Evolutionary conservation across 2,888 invertebrate species (phyloP).

Genomic region (Scaptomyza tumidula): DNA sequence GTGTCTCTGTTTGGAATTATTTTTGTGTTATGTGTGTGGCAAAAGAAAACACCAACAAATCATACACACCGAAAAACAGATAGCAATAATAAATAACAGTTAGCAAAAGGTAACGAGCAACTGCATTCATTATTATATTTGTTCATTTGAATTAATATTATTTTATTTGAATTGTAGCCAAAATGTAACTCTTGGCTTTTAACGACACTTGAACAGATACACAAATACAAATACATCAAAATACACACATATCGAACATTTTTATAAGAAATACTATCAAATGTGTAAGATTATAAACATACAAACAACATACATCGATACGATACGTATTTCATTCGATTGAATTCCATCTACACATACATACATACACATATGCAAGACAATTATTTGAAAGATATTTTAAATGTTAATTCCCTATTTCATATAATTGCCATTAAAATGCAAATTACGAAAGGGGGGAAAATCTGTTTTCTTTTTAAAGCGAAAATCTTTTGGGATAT

Average conservation of each 20-base stretch:
- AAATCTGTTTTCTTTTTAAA: background rate
- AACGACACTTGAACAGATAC: conserved; percentile 24
- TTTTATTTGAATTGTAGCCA: background rate
- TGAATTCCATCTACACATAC: conserved; percentile 7
- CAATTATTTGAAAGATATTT: background rate
- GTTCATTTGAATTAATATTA: background rate
- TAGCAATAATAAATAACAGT: conserved; percentile 59
- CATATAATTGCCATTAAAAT: background rate
- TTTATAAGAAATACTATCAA: conserved; percentile 2
- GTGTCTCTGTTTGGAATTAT: conserved; percentile 11
- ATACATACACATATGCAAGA: conserved; percentile 2
- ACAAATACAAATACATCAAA: conserved; percentile 13
- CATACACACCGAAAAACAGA: conserved; percentile 36
- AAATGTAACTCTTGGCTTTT: conserved; percentile 18
- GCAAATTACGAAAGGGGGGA: background rate
- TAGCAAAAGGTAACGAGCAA: conserved; percentile 44
- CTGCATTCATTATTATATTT: conserved; percentile 30
- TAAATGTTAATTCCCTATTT: background rate
- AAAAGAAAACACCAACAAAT: conserved; percentile 49
- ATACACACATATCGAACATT: background rate
- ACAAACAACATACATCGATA: conserved; percentile 6
- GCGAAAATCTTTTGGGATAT: background rate
- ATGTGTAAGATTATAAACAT: conserved; percentile 11
- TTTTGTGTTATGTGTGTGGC: conserved; percentile 25
- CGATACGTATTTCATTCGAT: conserved; percentile 4